Evolutionary conservation across 1,140 invertebrate species (phyloP), one percentile per base, ranked within the genome.

Genomic region (Bombus ignitus): DNA sequence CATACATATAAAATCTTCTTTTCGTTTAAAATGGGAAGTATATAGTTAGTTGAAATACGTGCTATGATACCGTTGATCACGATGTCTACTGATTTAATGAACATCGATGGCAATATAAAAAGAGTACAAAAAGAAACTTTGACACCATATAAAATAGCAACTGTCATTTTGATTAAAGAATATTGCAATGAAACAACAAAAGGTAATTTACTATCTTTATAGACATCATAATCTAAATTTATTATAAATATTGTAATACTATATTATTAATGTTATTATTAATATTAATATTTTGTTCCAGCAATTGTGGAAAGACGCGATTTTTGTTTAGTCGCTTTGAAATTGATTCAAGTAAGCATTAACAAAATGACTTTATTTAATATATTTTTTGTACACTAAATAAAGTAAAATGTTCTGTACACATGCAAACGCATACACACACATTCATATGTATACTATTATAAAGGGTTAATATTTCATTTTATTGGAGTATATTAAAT

Each of bases 291-390:
- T 72, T 72, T 42, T 70, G 39, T 93, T 87, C 62, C 79, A 94
- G 93, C 86, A 85, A 92, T 92, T 53, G 81, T 90, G 37, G 94
- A 95, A 87, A 93, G 94, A 91, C 94, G 96, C 74, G 95, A 96
- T 89, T 97, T 97, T 91, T 97, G 96, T 89, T 96, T 97, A 91
- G 93, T 96, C 1, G 94, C 96, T 13, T 92, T 97, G 62, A 97
- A 97, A 90, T 91, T 97, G 22, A 96, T 97, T 87, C 96, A 97
- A 93, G 96, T 96, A 93, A 88, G 42, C 39, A 28, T 70, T 42
- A 65, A 70, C 32, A 57, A 37, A 85, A 35, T 65, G 73, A 47
- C 57, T 53, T 82, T 62, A 62, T 39, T 62, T 13, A n/a, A 39
- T 35, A 39, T 71, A 35, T 39, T 28, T 25, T 25, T 13, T 18